Evolutionary conservation across 2,888 invertebrate species (phyloP).

Genomic region (Lepas anatifera): DNA sequence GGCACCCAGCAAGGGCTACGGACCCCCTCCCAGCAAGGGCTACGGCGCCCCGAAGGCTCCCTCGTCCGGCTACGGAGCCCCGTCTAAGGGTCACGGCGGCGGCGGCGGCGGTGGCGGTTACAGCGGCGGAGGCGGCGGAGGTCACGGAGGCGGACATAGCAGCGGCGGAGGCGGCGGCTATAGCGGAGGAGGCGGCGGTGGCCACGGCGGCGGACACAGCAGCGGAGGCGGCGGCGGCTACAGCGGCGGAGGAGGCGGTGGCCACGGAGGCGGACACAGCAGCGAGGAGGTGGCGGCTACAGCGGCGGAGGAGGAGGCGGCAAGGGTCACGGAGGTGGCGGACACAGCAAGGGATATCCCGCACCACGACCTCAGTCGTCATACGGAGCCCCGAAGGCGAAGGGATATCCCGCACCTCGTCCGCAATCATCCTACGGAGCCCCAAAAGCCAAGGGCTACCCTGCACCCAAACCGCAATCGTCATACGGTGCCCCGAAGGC

Average conservation of each 20-base stretch:
- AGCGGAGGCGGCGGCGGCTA: neutral
- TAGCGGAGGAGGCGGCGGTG: neutral
- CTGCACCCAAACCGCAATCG: neutral
- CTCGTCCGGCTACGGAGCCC: neutral
- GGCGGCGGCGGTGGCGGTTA: neutral
- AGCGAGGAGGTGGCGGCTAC: too few relatives aligned
- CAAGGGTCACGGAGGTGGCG: too few relatives aligned
- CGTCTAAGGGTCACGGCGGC: neutral
- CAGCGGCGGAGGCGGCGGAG: neutral
- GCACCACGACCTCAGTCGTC: conserved; percentile 13
- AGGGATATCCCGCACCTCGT: conserved; percentile 15
- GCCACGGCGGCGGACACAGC: neutral
- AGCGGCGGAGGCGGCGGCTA: neutral
- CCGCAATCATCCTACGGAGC: conserved; percentile 12
- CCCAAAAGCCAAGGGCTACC: conserved; percentile 5
- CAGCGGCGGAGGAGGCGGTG: neutral
- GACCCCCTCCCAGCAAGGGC: conserved; percentile 11
- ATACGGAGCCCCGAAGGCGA: conserved; percentile 20
- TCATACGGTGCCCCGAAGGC: conserved; percentile 11
- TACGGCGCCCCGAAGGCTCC: conserved; percentile 19
- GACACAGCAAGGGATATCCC: conserved; percentile 18
- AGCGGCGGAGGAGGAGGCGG: too few relatives aligned
- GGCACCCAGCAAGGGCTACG: conserved; percentile 15
- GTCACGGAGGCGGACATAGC: neutral
- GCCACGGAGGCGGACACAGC: conserved; percentile 8